Conservation (phyloP, 2,888 invertebrate genomes). For the Chironomus riparius region DNA sequence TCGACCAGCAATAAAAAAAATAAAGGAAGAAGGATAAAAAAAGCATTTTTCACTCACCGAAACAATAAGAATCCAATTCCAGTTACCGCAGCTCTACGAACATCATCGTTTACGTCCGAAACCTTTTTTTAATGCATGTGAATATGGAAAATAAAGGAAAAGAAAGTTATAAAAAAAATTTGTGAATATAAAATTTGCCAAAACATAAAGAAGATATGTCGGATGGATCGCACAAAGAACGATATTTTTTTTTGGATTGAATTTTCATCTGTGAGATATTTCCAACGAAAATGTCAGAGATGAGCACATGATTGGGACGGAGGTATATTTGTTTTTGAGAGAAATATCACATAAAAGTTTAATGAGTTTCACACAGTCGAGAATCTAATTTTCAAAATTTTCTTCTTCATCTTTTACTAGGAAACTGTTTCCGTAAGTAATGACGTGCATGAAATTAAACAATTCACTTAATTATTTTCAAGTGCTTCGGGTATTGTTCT, state of each 20-base stretch:
- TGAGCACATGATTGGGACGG: not conserved
- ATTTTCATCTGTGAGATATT: not conserved
- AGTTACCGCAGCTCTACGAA: slow-evolving; percentile 94
- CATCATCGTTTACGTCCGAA: slow-evolving; percentile 98
- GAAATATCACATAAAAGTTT: not conserved
- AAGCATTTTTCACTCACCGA: slow-evolving; percentile 47
- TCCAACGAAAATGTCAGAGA: not conserved
- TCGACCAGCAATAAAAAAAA: not conserved
- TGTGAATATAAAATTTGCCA: slow-evolving; percentile 19
- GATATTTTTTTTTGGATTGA: not conserved
- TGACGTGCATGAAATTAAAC: not conserved
- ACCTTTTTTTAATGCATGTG: slow-evolving; percentile 42
- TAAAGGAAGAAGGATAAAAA: not conserved
- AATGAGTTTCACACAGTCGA: not conserved
- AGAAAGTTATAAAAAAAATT: not conserved
- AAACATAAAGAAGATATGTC: not conserved
- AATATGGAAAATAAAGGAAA: not conserved
- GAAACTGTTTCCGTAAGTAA: too few relatives aligned
- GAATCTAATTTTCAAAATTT: not conserved
- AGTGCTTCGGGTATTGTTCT: not conserved
- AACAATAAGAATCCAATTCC: slow-evolving; percentile 97
- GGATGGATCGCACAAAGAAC: not conserved
- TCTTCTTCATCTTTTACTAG: too few relatives aligned
- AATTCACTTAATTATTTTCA: not conserved
- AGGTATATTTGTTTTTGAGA: not conserved